Conservation (phyloP, 2,888 invertebrate genomes). For the Ptilodon capucinus region DNA sequence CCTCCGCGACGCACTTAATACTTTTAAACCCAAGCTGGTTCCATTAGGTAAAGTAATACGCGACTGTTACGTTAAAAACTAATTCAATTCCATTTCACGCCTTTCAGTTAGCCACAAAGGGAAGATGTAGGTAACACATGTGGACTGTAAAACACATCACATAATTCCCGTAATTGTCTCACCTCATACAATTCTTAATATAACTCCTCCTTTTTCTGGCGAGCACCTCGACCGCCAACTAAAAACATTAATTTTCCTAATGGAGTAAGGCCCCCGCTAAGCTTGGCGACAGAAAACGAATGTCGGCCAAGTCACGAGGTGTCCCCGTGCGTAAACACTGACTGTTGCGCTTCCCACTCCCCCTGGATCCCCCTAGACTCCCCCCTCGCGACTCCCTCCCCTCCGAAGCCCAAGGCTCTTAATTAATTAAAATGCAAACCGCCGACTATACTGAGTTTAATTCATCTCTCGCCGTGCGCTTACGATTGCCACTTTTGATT, state of each 20-base stretch:
- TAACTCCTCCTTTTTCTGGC: conserved; percentile 1
- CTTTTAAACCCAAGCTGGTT: no score
- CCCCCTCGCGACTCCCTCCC: conserved; percentile 19
- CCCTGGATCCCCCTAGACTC: not conserved
- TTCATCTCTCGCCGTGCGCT: conserved; percentile 42
- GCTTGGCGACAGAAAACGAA: conserved; percentile 63
- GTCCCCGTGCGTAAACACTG: conserved; percentile 71
- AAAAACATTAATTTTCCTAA: conserved; percentile 83
- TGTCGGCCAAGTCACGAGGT: conserved; percentile 56
- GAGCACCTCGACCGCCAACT: conserved; percentile 59
- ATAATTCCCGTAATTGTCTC: conserved; percentile 17
- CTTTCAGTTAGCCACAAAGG: no score
- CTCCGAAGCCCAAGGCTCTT: conserved; percentile 44
- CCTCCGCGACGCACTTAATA: no score
- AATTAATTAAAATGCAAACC: conserved; percentile 80
- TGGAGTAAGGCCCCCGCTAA: conserved; percentile 75
- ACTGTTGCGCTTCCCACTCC: conserved; percentile 54
- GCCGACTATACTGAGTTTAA: conserved; percentile 61
- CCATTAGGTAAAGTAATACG: no score
- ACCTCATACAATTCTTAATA: conserved; percentile 3
- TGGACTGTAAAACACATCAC: not conserved
- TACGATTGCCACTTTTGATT: conserved; percentile 61
- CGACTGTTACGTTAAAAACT: no score
- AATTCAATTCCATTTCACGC: no score
- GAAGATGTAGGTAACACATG: no score